Base-by-base conservation (phyloP, 1,140 invertebrate species). In the Idris sp. region DNA sequence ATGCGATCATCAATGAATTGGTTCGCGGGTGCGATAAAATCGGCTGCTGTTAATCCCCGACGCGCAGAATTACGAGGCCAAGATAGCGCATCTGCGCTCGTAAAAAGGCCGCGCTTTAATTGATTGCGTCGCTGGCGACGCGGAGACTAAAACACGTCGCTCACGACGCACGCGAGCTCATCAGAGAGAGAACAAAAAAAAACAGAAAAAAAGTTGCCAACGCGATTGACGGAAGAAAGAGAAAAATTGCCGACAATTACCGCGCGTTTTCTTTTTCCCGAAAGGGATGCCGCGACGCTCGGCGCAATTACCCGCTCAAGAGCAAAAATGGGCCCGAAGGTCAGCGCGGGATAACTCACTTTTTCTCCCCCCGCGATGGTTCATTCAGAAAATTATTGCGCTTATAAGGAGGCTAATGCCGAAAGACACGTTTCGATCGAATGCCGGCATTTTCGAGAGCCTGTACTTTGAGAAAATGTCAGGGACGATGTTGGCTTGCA, bases 1-100 rank as follows among this genome's bases (percentile, higher is more conserved):
- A 73, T 73, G 59, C 58, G 36, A 59, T 64, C 68, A 44, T 73
- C 59, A 59, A 73, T 73, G 51, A 64, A 73, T 73, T 56, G 54
- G 40, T 69, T 46, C 46, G 36, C 64, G 56, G 40, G 25, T 18
- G 46, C 56, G 67, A 71, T 71, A 61, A 61, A 61, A 71, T 71
- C 67, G 36, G 9, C 44, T 14, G 9, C 43, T 10, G 22, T 35
- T 54, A 67, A 56, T 56, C 16, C 53, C 36, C 46, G 59, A 51
- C 40, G 46, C 46, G 54, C 33, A 59, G 65, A 69, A 69, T 69
- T 69, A 61, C 54, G 65, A 59, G 65, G 18, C 28, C 38, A 38
- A 38, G 65, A 69, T 69, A 69, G 65, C 46, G 65, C 54, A 69
- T 69, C 65, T 69, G 54, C 46, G 65, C 6, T 44, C 46, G 46